Base-by-base conservation (phyloP, 2,797 vertebrate species). In the Protonibea diacanthus region DNA sequence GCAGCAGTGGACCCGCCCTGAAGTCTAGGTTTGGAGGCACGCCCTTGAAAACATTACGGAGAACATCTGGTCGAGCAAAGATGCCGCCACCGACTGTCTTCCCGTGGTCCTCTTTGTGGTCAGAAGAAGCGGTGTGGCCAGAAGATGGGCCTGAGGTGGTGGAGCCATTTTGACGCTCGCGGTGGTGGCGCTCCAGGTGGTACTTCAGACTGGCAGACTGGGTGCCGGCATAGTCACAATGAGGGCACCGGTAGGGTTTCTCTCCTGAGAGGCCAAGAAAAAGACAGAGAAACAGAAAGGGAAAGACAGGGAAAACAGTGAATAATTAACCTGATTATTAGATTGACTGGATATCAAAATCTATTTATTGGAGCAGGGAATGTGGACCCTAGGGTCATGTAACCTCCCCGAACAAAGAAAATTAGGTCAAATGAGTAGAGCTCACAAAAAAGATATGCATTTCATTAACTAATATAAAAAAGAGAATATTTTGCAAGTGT, bases 161-260 rank as follows among this genome's bases (percentile, higher is more conserved):
- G 0, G 96, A 94, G 64, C 97, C 98, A 0, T 99, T 99, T 91
- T 98, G 98, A 1, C 97, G 94, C 85, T 99, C 98, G 6, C 98
- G 96, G 75, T 99, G 98, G 89, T 99, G 98, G 44, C 98, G 96
- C 62, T 99, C 98, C 86, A 99, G 88, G 94, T 99, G 98, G 90
- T 99, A 99, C 90, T 99, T 99, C 65, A 99, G 92, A 84, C 98
- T 99, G 1, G 98, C 98, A 76, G 98, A 99, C 92, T 99, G 98
- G 83, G 98, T 99, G 23, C 98, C 98, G 8, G 98, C 98, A n/a
- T 99, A 99, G 93, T 99, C 98, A 82, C 98, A 99, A 92, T 99
- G 98, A 20, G 98, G 98, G 89, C 98, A 99, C 86, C 98, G 97
- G 93, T 99, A 99, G 87, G 98, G 98, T 89, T 99, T 99, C 94